Conservation (phyloP, 1,140 invertebrate species). For the Caenorhabditis briggsae region DNA sequence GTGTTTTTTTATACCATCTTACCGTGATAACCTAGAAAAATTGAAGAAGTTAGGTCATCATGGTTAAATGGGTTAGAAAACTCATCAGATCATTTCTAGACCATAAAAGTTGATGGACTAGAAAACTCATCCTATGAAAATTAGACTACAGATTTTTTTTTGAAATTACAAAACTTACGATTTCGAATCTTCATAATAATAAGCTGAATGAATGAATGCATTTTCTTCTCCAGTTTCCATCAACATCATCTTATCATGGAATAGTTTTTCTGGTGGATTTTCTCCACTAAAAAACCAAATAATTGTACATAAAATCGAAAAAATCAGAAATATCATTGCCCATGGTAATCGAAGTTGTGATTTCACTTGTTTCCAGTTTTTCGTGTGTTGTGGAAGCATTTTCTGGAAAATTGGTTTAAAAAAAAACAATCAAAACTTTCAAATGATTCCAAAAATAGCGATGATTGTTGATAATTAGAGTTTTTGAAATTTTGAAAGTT, state of each 20-base stretch:
- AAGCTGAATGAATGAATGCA: slow-evolving; percentile 25
- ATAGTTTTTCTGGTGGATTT: neutral
- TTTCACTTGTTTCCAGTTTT: slow-evolving; percentile 25
- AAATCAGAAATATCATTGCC: neutral
- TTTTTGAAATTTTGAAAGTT: neutral
- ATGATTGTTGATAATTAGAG: too few relatives aligned
- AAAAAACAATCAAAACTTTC: neutral
- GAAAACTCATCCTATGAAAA: too few relatives aligned
- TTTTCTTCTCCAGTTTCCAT: slow-evolving; percentile 44
- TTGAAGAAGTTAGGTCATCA: too few relatives aligned
- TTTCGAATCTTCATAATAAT: slow-evolving; percentile 18
- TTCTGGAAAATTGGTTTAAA: neutral
- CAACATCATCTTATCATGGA: neutral
- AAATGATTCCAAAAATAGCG: too few relatives aligned
- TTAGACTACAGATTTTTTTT: neutral
- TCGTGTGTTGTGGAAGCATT: neutral
- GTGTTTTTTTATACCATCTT: too few relatives aligned
- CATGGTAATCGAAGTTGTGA: slow-evolving; percentile 25
- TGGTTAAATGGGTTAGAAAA: too few relatives aligned
- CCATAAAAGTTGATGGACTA: too few relatives aligned
- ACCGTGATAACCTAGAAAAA: too few relatives aligned
- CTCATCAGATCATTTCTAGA: too few relatives aligned
- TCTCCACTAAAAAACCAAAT: slow-evolving; percentile 1
- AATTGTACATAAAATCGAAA: neutral
- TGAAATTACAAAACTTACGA: neutral